Evolutionary conservation across 2,888 invertebrate genomes (phyloP).

Genomic region (Spatulosminthurus flaviceps): DNA sequence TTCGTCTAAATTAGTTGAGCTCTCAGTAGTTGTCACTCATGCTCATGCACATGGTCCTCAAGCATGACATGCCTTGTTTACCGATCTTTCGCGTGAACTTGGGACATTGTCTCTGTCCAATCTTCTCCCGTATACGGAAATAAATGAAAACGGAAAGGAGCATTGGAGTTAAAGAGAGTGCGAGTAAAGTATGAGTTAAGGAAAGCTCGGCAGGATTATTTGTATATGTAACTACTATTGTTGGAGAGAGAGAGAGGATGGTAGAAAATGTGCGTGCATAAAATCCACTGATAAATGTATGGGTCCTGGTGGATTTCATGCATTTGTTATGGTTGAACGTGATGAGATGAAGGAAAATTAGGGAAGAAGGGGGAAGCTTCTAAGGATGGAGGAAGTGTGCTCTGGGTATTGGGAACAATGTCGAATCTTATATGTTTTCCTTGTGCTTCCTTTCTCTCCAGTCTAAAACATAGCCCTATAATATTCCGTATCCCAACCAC

Average conservation of each 20-base stretch:
- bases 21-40: constrained; percentile 10
- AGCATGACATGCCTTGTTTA: constrained; percentile 18
- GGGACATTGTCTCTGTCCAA: constrained; percentile 20
- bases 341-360: constrained; percentile 49
- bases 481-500: no score
- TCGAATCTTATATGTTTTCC: not conserved
- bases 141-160: constrained; percentile 21
- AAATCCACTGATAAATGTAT: constrained; percentile 37
- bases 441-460: not conserved
- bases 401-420: not conserved
- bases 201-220: not conserved
- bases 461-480: no score
- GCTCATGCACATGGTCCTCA: not conserved
- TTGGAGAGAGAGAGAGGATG: not conserved
- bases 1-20: constrained; percentile 33
- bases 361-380: constrained; percentile 25
- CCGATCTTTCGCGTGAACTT: constrained; percentile 15
- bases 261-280: constrained; percentile 17
- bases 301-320: constrained; percentile 41
- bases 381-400: constrained; percentile 19
- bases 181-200: not conserved
- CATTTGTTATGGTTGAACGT: constrained; percentile 47
- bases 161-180: constrained; percentile 16
- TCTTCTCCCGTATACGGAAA: not conserved
- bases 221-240: not conserved